Conservation (phyloP, 1,140 invertebrate genomes). For the Eupeodes corollae region DNA sequence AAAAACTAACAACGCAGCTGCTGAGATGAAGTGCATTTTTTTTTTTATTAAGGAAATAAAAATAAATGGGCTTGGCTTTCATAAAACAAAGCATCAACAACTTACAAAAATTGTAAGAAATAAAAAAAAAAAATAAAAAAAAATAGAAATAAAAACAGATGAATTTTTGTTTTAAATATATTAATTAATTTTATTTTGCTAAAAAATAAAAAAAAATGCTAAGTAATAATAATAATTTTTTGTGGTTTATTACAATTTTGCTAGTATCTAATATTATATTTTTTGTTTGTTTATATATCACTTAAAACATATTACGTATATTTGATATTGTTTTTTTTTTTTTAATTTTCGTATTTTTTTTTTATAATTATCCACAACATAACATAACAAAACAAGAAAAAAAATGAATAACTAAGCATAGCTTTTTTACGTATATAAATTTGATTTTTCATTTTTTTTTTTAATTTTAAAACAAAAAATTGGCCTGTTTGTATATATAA, state of each 20-base stretch:
- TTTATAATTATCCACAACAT: conserved; percentile 27
- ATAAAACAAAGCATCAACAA: neutral
- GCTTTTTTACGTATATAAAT: no score
- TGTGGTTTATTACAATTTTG: conserved; percentile 30
- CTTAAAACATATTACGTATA: conserved; percentile 37
- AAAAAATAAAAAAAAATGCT: no score
- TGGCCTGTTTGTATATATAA: no score
- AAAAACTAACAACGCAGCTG: neutral
- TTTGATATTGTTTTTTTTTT: conserved; percentile 5
- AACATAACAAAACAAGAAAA: conserved; percentile 14
- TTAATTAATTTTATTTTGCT: no score
- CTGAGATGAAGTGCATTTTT: neutral
- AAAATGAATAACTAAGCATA: no score
- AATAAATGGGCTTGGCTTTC: neutral
- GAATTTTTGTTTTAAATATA: neutral
- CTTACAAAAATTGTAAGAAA: neutral
- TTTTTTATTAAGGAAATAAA: neutral
- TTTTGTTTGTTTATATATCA: conserved; percentile 33
- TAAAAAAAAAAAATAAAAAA: neutral
- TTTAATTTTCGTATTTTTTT: conserved; percentile 17
- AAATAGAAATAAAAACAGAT: neutral
- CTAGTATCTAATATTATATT: conserved; percentile 35
- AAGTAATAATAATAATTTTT: no score
- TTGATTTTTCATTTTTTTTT: no score
- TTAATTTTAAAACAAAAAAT: no score